Conservation (phyloP, 2,888 invertebrate species). For the Augochlorella aurata region DNA sequence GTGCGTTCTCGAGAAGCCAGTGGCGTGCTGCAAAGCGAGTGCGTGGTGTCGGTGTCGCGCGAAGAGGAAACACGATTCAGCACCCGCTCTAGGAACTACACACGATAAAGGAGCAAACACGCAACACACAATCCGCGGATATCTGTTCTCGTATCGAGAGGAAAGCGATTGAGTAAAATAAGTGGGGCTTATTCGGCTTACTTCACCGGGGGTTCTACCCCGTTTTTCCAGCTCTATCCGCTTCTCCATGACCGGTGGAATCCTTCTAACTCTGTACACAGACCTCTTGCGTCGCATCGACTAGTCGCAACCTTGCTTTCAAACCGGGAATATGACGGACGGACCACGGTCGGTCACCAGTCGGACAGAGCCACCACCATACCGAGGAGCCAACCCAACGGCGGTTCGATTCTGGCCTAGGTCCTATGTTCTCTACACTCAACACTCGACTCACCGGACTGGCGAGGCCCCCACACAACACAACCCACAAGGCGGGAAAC, state of each 20-base stretch:
- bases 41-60: slow-evolving; percentile 66
- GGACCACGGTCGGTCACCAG: slow-evolving; percentile 76
- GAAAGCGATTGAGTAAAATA: slow-evolving; percentile 64
- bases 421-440: slow-evolving; percentile 68
- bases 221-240: slow-evolving; percentile 97
- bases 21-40: slow-evolving; percentile 59
- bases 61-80: slow-evolving; percentile 53
- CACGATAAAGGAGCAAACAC: slow-evolving; percentile 50
- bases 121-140: slow-evolving; percentile 53
- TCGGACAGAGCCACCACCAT: slow-evolving; percentile 73
- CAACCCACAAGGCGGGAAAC: slow-evolving; percentile 79
- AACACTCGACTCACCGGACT: slow-evolving; percentile 68
- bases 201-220: slow-evolving; percentile 94
- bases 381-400: slow-evolving; percentile 73
- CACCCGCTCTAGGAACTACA: slow-evolving; percentile 36
- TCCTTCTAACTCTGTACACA: slow-evolving; percentile 59
- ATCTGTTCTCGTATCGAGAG: slow-evolving; percentile 43
- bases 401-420: slow-evolving; percentile 76
- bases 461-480: slow-evolving; percentile 75
- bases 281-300: slow-evolving; percentile 79
- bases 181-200: slow-evolving; percentile 83
- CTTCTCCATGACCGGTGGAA: slow-evolving; percentile 90
- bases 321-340: slow-evolving; percentile 81
- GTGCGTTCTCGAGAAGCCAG: slow-evolving; percentile 55
- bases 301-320: slow-evolving; percentile 80